These are phyloP conservation scores for Tadarida brasiliensis DNA, from an alignment of 2,797 vertebrate species.

Conservation along the genomic window DNA sequence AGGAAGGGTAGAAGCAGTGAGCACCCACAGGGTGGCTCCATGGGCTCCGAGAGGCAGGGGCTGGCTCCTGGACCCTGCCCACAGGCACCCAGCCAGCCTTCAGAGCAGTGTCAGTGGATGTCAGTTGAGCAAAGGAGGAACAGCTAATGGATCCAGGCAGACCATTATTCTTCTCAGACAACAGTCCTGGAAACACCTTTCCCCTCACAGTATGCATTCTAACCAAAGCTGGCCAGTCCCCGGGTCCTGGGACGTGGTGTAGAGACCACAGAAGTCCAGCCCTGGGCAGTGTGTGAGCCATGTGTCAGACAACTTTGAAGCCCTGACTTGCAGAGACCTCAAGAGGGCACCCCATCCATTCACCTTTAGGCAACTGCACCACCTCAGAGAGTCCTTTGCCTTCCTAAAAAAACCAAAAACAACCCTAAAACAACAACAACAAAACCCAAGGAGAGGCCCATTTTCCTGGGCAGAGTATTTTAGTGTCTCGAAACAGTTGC, in stretches of 20 bases:
- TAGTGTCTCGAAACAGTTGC: not conserved
- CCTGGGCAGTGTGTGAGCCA: not conserved
- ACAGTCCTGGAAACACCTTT: not conserved
- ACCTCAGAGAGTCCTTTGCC: not conserved
- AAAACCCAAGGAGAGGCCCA: not conserved
- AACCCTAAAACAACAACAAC: not conserved
- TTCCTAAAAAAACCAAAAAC: not conserved
- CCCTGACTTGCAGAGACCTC: constrained; percentile 17
- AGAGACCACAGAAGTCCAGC: not conserved
- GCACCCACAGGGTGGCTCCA: rapidly evolving
- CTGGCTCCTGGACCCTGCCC: not conserved
- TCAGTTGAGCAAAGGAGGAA: not conserved
- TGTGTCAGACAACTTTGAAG: not conserved
- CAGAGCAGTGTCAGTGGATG: not conserved
- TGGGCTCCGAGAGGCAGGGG: not conserved
- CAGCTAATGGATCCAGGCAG: not conserved
- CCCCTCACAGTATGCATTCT: not conserved
- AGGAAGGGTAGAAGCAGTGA: not conserved
- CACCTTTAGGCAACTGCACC: not conserved
- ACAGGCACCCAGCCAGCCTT: not conserved
- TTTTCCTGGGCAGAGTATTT: not conserved
- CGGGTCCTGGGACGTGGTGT: not conserved
- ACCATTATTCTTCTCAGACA: not conserved
- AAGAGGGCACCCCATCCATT: constrained; percentile 27
- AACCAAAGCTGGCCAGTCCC: not conserved